Base-by-base conservation (phyloP, 2,888 invertebrate species). In the Acleris holmiana region DNA sequence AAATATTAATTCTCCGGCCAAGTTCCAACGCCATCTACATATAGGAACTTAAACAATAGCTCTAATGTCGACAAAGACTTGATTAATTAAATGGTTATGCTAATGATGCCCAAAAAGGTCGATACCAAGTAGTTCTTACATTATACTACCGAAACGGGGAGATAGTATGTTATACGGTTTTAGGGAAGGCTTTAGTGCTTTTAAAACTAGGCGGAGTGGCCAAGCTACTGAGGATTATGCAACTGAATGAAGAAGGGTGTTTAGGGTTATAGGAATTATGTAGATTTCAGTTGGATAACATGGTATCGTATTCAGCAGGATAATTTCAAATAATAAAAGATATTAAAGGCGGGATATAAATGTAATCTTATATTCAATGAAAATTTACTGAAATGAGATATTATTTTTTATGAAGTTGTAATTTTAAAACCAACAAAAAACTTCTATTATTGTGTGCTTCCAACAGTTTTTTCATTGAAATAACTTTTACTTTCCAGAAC, bases 11-110 rank as follows among this genome's bases (percentile, higher is more conserved):
- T 35, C 13, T 4, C 35, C 47, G n/a, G 15, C 47, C 23, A 46
- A 63, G 40, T 23, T 17, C 50, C 51, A 18, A 18, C 13, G 18
- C 18, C n/a, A 3, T 35, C 18, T 57, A 47, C 41, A 59, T 47
- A 54, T 35, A 57, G 13, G 21, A 21, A 64, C 64, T 47, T 44
- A 58, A 75, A 76, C 76, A 76, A 73, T 78, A 73, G 76, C 78
- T 75, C 69, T 77, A 76, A 73, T 74, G 77, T 76, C 73, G 77
- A 73, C 69, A 70, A 75, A 75, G 78, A 74, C 74, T 85, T 86
- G 85, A 88, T 88, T 87, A 88, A 89, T 89, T 87, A 85, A 87
- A 89, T 86, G 86, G 83, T 83, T 89, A 89, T 89, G 88, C 77
- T 86, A 89, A 89, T 88, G 76, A 75, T 74, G 57, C 69, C 50